phyloP scores from a whole-genome alignment of 1,140 invertebrate genomes.

The Thrips palmi region DNA sequence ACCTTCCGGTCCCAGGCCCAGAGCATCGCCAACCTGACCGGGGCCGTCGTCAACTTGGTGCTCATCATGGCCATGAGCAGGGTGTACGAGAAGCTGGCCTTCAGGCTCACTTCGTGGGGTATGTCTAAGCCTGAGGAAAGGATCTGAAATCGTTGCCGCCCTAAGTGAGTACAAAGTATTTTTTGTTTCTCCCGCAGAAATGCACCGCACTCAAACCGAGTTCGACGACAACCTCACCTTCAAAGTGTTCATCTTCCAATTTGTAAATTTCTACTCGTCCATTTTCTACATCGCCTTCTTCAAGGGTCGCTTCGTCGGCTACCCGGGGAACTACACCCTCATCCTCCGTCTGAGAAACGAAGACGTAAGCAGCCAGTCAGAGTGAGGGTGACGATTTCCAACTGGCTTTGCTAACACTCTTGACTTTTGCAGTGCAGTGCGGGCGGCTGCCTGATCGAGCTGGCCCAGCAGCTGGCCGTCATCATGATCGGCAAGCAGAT shows the following conservation, averaged over 20 bases:
- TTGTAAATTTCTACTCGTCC: slow-evolving; percentile 73
- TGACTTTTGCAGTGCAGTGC: slow-evolving; percentile 42
- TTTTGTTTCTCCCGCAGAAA: slow-evolving; percentile 36
- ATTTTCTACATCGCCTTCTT: slow-evolving; percentile 76
- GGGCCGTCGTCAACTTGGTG: slow-evolving; percentile 51
- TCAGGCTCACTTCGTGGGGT: slow-evolving; percentile 45
- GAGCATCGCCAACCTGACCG: slow-evolving; percentile 41
- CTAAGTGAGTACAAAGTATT: slow-evolving; percentile 2
- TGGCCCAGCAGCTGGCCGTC: slow-evolving; percentile 63
- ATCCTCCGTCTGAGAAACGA: slow-evolving; percentile 50
- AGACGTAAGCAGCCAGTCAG: slow-evolving; percentile 31
- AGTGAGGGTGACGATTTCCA: background rate
- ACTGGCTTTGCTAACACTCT: background rate
- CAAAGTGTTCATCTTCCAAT: slow-evolving; percentile 76
- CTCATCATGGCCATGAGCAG: slow-evolving; percentile 38
- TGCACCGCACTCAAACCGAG: slow-evolving; percentile 67
- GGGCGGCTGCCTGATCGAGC: slow-evolving; percentile 63
- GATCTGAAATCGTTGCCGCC: background rate
- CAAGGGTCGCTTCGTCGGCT: slow-evolving; percentile 63
- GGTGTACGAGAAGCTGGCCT: slow-evolving; percentile 43
- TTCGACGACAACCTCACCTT: slow-evolving; percentile 69
- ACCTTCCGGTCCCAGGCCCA: slow-evolving; percentile 35
- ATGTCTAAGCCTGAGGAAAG: slow-evolving; percentile 16
- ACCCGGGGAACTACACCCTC: slow-evolving; percentile 52
- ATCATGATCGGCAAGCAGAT: slow-evolving; percentile 78